Conservation (phyloP, 1,140 invertebrate species). For the Spodoptera litura region DNA sequence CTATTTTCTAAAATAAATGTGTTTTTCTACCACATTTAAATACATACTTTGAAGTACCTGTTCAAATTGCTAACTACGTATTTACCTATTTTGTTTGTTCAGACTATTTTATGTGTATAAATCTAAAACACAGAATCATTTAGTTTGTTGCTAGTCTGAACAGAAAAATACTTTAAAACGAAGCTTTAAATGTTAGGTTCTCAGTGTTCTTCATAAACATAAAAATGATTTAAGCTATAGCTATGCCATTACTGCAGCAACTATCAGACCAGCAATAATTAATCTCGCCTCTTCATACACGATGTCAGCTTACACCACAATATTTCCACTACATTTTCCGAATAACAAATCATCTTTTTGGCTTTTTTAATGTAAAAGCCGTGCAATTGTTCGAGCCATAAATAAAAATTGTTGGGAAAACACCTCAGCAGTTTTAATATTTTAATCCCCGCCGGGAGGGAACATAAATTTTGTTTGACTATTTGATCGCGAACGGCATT, state of each 20-base stretch:
- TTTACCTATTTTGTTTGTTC: too few relatives aligned
- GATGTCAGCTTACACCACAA: conserved; percentile 11
- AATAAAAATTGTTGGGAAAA: conserved; percentile 76
- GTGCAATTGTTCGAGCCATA: conserved; percentile 70
- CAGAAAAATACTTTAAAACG: too few relatives aligned
- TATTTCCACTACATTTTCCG: conserved; percentile 38
- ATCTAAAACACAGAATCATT: too few relatives aligned
- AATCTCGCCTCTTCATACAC: conserved; percentile 5
- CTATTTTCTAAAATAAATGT: conserved; percentile 12
- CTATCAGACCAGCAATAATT: neutral
- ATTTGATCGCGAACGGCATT: conserved; percentile 54
- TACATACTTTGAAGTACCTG: neutral
- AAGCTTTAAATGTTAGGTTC: too few relatives aligned
- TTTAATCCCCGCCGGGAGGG: conserved; percentile 68
- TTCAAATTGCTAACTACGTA: neutral
- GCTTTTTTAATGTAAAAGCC: conserved; percentile 58
- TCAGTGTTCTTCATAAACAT: too few relatives aligned
- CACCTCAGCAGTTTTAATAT: conserved; percentile 81
- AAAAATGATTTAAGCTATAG: too few relatives aligned
- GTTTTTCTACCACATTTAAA: neutral
- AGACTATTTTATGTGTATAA: too few relatives aligned
- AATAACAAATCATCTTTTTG: conserved; percentile 44
- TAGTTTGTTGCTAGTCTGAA: too few relatives aligned
- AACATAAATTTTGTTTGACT: conserved; percentile 77
- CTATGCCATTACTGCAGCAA: neutral